Evolutionary conservation across 2,113 vertebrate genomes (phyloP).

Genomic region (Cyprichromis sp.): DNA sequence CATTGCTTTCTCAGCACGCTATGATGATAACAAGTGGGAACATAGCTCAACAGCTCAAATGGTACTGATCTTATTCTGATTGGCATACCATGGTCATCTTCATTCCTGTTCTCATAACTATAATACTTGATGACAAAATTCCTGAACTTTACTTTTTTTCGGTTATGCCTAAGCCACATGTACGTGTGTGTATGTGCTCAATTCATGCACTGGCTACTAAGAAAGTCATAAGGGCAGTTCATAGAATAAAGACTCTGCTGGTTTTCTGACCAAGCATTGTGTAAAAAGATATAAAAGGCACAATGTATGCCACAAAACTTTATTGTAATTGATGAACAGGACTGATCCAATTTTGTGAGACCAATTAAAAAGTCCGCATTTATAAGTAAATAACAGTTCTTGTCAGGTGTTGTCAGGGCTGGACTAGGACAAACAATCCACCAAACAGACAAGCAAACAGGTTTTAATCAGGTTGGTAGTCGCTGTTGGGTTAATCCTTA

Average conservation of each 20-base stretch:
- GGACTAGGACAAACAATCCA: not conserved
- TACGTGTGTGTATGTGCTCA: not conserved
- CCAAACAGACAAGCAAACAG: not conserved
- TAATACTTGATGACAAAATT: not conserved
- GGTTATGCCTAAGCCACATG: not conserved
- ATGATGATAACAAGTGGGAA: not conserved
- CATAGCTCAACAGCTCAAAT: not conserved
- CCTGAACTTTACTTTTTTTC: not conserved
- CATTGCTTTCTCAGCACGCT: not conserved
- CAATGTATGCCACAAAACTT: not conserved
- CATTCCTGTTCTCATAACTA: not conserved
- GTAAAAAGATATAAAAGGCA: not conserved
- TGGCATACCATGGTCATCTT: not conserved
- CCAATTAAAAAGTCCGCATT: not conserved
- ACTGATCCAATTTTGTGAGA: not conserved
- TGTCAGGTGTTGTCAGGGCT: not conserved
- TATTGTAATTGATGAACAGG: not conserved
- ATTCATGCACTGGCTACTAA: not conserved
- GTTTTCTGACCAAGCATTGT: not conserved
- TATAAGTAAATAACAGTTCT: not conserved
- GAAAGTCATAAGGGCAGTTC: conserved; percentile 21
- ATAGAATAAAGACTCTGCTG: not conserved
- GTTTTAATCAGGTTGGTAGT: not conserved
- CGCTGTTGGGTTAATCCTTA: not conserved
- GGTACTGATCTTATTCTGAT: not conserved